Conservation (phyloP, 2,888 invertebrate genomes). For the Brachypterus glaber region DNA sequence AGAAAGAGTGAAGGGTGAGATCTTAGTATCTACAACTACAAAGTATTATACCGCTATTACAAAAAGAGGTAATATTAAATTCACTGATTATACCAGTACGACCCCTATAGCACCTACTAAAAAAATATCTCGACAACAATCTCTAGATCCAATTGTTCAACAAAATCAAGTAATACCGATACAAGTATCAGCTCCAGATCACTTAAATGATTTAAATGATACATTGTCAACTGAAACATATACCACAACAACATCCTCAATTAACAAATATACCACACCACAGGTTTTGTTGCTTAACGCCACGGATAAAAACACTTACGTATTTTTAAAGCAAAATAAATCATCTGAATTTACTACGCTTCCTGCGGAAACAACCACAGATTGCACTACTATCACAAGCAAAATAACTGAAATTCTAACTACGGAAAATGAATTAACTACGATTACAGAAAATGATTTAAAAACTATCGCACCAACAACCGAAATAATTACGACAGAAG, state of each 20-base stretch:
- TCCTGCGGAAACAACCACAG: constrained; percentile 11
- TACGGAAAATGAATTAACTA: constrained; percentile 19
- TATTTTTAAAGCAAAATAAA: background rate
- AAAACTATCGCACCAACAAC: constrained; percentile 20
- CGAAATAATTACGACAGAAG: constrained; percentile 9
- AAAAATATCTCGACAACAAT: background rate
- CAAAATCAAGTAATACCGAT: constrained; percentile 32
- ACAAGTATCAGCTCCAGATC: constrained; percentile 19
- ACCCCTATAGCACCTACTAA: constrained; percentile 45
- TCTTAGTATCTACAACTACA: constrained; percentile 8
- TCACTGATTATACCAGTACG: constrained; percentile 23
- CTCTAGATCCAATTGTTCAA: constrained; percentile 26
- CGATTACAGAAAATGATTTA: too few species aligned
- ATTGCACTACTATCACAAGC: too few species aligned
- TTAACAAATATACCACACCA: too few species aligned
- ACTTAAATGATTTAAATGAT: constrained; percentile 4
- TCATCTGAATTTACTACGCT: constrained; percentile 1
- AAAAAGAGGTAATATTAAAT: constrained; percentile 17
- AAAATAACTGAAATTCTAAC: constrained; percentile 31
- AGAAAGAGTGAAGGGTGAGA: constrained; percentile 15
- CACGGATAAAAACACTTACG: background rate
- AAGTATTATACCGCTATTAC: constrained; percentile 12
- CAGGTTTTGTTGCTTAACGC: too few species aligned
- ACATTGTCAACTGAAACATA: constrained; percentile 5
- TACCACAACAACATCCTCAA: constrained; percentile 3